Percentiles rank a stretch among this genome's conserved stretches.
Evolutionary conservation across 2,113 vertebrate genomes (phyloP).

Genomic region (Telmatochromis sp.): DNA sequence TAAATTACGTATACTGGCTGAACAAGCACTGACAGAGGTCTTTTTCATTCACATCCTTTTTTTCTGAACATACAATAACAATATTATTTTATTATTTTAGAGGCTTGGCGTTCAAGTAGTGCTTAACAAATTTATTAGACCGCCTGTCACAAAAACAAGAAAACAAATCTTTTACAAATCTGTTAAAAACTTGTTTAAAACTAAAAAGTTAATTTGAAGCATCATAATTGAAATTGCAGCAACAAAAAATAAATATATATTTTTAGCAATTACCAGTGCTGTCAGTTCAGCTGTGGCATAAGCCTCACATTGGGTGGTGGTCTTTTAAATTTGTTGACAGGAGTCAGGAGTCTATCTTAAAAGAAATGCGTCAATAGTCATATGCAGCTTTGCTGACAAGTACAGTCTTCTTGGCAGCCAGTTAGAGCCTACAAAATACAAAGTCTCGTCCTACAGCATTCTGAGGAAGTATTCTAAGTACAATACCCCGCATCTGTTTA

Average conservation of each 20-base stretch:
- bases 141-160: neutral
- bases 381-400: neutral
- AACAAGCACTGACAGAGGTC: neutral
- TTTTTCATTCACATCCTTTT: neutral
- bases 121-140: neutral
- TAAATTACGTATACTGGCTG: neutral
- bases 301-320: neutral
- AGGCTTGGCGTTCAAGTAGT: neutral
- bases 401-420: neutral
- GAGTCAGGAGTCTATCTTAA: neutral
- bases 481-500: neutral
- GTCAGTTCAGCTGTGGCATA: neutral
- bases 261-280: neutral
- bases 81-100: neutral
- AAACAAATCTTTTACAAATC: neutral
- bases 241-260: neutral
- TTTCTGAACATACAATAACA: neutral
- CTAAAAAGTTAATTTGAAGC: neutral
- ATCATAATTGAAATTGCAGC: neutral
- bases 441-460: neutral
- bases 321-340: neutral
- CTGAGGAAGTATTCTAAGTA: neutral
- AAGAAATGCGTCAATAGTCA: neutral
- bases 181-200: neutral
- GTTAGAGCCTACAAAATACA: neutral